phyloP scores from a whole-genome alignment of 2,888 invertebrate genomes.

The Hydrotaea cyrtoneurina region DNA sequence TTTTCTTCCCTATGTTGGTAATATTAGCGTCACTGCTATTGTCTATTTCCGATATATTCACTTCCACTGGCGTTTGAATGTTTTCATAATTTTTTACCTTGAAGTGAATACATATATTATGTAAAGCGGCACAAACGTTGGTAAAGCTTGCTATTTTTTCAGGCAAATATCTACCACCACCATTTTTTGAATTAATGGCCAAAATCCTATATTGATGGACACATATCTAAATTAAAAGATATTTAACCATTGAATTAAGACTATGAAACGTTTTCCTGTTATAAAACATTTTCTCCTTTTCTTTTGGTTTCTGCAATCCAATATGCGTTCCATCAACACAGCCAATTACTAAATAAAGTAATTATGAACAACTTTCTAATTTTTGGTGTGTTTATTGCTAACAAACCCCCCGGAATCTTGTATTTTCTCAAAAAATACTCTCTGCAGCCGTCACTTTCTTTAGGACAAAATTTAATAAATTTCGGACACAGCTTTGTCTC shows the following conservation, averaged over 20 bases:
- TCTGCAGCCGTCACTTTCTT: conserved; percentile 3
- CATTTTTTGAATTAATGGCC: conserved; percentile 25
- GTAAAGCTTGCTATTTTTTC: conserved; percentile 18
- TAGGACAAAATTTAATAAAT: conserved; percentile 32
- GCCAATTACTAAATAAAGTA: conserved; percentile 15
- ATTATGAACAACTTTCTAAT: background rate
- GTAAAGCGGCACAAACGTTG: conserved; percentile 15
- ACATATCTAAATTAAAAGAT: conserved; percentile 11
- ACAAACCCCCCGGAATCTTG: conserved; percentile 32
- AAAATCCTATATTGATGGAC: conserved; percentile 20
- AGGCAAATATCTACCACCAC: conserved; percentile 21
- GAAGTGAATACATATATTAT: conserved; percentile 21
- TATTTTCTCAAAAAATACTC: conserved; percentile 36
- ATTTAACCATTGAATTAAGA: conserved; percentile 31
- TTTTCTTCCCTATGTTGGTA: conserved; percentile 37
- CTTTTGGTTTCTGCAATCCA: conserved; percentile 30
- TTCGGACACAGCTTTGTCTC: conserved; percentile 16
- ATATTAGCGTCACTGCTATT: conserved; percentile 26
- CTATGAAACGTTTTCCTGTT: conserved; percentile 22
- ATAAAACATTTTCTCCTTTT: background rate
- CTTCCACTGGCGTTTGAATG: conserved; percentile 29
- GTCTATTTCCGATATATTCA: conserved; percentile 25
- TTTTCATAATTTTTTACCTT: conserved; percentile 8
- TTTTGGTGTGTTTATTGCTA: conserved; percentile 18
- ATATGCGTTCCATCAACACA: conserved; percentile 24